These are phyloP conservation scores for Cyprinella venusta DNA, from an alignment of 2,797 vertebrate species.

Conservation along the genomic window DNA sequence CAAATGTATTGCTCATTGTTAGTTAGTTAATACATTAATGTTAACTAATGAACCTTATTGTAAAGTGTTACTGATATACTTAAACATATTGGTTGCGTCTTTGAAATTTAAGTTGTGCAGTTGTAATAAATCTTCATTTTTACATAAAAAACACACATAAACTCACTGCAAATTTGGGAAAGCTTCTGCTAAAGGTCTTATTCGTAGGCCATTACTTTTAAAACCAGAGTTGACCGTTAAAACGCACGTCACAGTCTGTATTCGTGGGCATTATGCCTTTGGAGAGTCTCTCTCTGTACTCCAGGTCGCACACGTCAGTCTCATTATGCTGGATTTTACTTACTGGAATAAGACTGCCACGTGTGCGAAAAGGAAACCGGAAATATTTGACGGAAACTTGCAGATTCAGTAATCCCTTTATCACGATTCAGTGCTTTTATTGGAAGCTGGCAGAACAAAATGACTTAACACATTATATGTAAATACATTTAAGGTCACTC, in stretches of 20 bases:
- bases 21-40: too few relatives aligned
- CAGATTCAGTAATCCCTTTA: conserved; percentile 84
- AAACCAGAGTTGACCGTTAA: not conserved
- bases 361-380: conserved; percentile 80
- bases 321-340: conserved; percentile 83
- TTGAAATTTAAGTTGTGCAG: not conserved
- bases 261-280: conserved; percentile 18
- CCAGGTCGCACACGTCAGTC: conserved; percentile 70
- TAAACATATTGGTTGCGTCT: not conserved
- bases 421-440: conserved; percentile 79
- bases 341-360: conserved; percentile 77
- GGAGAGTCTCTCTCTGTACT: conserved; percentile 5
- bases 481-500: conserved; percentile 77
- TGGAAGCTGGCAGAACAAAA: conserved; percentile 69
- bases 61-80: not conserved
- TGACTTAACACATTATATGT: conserved; percentile 24
- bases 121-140: not conserved
- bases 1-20: too few relatives aligned
- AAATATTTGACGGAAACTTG: conserved; percentile 81
- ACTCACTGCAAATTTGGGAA: not conserved
- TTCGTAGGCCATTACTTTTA: not conserved
- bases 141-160: not conserved
- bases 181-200: not conserved
- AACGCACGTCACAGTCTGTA: not conserved
- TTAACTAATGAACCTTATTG: too few relatives aligned